Conservation (phyloP, 2,888 invertebrate species). For the Pachydiplax longipennis region DNA sequence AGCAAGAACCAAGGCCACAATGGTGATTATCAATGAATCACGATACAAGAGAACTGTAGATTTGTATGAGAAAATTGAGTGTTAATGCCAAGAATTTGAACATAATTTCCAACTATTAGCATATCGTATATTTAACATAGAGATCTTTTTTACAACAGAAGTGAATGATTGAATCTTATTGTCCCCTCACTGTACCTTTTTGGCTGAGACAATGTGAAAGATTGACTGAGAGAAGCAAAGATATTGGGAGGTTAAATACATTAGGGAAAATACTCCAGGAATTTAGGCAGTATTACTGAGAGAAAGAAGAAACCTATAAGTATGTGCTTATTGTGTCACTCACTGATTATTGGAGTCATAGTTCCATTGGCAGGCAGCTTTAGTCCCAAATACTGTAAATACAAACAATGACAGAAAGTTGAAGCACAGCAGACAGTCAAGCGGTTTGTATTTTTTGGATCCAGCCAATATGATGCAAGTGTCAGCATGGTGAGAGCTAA, state of each 20-base stretch:
- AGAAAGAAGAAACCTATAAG: too few species aligned
- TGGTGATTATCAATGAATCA: neutral
- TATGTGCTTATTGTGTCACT: conserved; percentile 51
- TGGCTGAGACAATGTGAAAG: too few species aligned
- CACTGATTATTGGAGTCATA: conserved; percentile 67
- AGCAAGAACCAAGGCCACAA: neutral
- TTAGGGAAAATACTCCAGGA: too few species aligned
- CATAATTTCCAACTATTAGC: neutral
- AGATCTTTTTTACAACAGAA: too few species aligned
- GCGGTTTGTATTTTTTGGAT: conserved; percentile 66
- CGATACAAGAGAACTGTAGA: neutral
- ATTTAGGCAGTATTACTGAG: too few species aligned
- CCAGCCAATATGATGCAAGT: conserved; percentile 65
- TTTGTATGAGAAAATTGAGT: too few species aligned
- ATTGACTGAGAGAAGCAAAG: too few species aligned
- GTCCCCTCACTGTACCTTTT: too few species aligned
- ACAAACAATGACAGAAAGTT: conserved; percentile 69
- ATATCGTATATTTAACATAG: neutral
- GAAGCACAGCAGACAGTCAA: conserved; percentile 66
- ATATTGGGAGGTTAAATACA: too few species aligned
- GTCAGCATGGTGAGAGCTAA: conserved; percentile 58
- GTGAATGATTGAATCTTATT: too few species aligned
- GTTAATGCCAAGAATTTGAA: neutral
- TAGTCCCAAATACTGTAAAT: conserved; percentile 68
- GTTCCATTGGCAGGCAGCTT: conserved; percentile 68